A percentile compares a stretch with the other conserved stretches of the same genome.
These are phyloP conservation scores for Hippopotamus amphibius DNA, from an alignment of 2,113 vertebrate genomes.

Conservation along the genomic window DNA sequence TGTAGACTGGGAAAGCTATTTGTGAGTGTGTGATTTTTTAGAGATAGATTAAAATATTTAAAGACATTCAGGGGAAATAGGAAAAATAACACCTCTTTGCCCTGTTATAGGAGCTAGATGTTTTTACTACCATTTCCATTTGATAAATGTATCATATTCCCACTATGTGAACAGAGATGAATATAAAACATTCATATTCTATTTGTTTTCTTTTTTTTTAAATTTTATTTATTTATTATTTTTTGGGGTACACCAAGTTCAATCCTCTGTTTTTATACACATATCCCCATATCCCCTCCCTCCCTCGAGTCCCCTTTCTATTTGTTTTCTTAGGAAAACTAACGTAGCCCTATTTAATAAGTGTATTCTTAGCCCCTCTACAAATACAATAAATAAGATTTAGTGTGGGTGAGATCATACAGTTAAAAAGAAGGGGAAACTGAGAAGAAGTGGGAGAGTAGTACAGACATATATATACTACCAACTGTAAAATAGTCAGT, in stretches of 20 bases:
- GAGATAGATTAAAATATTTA: not conserved
- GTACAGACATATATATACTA: too few relatives aligned
- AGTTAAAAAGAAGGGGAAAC: not conserved
- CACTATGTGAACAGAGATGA: not conserved
- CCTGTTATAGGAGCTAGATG: not conserved
- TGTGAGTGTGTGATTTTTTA: not conserved
- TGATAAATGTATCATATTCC: not conserved
- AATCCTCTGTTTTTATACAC: too few relatives aligned
- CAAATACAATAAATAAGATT: not conserved
- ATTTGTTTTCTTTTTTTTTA: not conserved
- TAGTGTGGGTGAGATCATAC: not conserved
- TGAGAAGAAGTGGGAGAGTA: too few relatives aligned
- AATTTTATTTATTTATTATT: too few relatives aligned
- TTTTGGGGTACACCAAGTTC: too few relatives aligned
- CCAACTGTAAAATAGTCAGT: too few relatives aligned
- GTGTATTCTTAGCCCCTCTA: not conserved
- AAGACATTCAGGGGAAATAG: not conserved
- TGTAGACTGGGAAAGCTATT: not conserved
- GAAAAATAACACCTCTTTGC: not conserved
- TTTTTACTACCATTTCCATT: not conserved
- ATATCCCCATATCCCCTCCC: too few relatives aligned
- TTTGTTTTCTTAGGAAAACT: not conserved
- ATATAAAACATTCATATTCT: not conserved
- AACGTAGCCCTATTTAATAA: not conserved
- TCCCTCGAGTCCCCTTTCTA: not conserved